A percentile compares a stretch with the other conserved stretches of the same genome.
Evolutionary conservation across 2,113 vertebrate species (phyloP).

Genomic region (Aptenodytes patagonicus): DNA sequence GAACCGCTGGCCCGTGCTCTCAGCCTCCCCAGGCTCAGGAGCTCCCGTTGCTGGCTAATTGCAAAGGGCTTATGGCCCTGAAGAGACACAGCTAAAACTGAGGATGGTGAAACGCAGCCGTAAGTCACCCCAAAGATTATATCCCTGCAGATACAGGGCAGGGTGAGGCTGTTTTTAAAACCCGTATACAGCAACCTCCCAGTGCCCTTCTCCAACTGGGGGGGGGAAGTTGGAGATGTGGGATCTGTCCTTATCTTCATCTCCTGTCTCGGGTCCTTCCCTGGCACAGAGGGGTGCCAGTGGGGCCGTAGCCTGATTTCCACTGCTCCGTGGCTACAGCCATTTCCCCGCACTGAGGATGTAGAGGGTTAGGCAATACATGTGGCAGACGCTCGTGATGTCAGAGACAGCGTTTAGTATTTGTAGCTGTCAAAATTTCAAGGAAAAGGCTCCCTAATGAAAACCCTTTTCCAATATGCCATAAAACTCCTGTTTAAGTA

Average conservation of each 20-base stretch:
- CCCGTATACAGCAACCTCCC: background rate
- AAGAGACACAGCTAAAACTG: background rate
- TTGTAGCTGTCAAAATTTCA: conserved; percentile 40
- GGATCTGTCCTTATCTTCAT: background rate
- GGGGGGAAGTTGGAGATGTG: background rate
- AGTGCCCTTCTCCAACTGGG: background rate
- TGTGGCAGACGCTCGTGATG: background rate
- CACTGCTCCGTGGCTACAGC: background rate
- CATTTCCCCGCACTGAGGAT: background rate
- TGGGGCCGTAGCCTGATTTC: background rate
- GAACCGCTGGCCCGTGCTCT: background rate
- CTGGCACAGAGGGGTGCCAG: background rate
- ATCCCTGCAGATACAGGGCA: background rate
- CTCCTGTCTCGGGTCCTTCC: background rate
- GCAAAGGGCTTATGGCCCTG: background rate
- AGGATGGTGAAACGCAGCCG: background rate
- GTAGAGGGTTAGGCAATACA: conserved; percentile 1
- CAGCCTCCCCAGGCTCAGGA: background rate
- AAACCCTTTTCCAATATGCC: conserved; percentile 1
- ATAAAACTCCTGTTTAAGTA: conserved; percentile 11
- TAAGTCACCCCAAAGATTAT: background rate
- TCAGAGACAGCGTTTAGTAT: conserved; percentile 24
- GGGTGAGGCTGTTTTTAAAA: background rate
- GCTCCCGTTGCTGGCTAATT: background rate
- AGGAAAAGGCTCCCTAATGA: conserved; percentile 32